Evolutionary conservation across 2,888 invertebrate species (phyloP), one percentile per base, ranked within the genome.

Genomic region (Limenitis camilla): DNA sequence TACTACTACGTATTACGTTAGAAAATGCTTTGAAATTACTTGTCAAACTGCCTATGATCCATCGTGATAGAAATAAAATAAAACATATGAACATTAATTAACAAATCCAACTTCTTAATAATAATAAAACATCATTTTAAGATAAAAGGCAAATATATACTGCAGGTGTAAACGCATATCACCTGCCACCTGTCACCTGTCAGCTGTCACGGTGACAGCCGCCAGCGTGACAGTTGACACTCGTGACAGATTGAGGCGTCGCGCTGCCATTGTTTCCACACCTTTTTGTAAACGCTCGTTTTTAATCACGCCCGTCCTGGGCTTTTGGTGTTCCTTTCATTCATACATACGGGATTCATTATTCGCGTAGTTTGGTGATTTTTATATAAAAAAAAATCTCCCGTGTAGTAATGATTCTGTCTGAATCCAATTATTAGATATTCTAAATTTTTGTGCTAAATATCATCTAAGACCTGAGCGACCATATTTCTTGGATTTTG

Each of bases 191-290:
- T 61, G 82, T 76, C 79, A 77, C 63, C 61, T 53, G 52, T 32
- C 52, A 53, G 35, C 43, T 31, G 44, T 48, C 46, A 47, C 39
- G 72, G 80, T 75, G 78, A 72, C 56, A 50, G 61, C 54, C 63
- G 68, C 66, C 71, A 68, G 64, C 72, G 77, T 70, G 78, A 76
- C 80, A 78, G 70, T 65, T 69, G 74, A 72, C 72, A 69, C 67
- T 62, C 69, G 71, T 79, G 81, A 80, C 78, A 79, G 84, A 84
- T 85, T 82, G 82, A 74, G 77, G 78, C 76, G 74, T 67, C 72
- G 67, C 61, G 72, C 66, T 64, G 65, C 66, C 63, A 69, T 69
- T 66, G 76, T 73, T 73, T 68, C 63, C 65, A 61, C 65, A 68
- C 62, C 72, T 72, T 69, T 69, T 61, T 62, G 43, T 50, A 44